A percentile compares a stretch with the other conserved stretches of the same genome.
Evolutionary conservation across 2,888 invertebrate genomes (phyloP).

Genomic region (Aphrophora alni): DNA sequence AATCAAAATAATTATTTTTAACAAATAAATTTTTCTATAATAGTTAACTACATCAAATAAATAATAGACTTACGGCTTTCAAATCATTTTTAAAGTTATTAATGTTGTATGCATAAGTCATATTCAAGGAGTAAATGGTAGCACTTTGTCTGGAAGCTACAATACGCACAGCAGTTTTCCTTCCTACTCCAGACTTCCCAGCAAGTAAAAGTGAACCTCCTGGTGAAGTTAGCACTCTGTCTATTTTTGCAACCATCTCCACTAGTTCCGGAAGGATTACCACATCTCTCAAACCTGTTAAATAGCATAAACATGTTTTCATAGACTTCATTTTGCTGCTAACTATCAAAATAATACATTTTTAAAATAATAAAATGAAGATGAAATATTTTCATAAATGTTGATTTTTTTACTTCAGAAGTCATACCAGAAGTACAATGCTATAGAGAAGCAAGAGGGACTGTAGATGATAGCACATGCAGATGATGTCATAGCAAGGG

Average conservation of each 20-base stretch:
- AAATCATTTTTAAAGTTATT: constrained; percentile 78
- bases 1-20: too few relatives aligned
- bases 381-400: too few relatives aligned
- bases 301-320: too few relatives aligned
- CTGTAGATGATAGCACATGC: too few relatives aligned
- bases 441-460: too few relatives aligned
- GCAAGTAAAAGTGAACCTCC: constrained; percentile 73
- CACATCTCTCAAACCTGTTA: constrained; percentile 52
- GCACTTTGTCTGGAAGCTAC: constrained; percentile 76
- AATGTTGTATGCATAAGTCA: constrained; percentile 64
- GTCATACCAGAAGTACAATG: too few relatives aligned
- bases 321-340: background rate
- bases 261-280: constrained; percentile 71
- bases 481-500: too few relatives aligned
- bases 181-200: constrained; percentile 80
- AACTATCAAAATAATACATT: too few relatives aligned
- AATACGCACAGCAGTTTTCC: constrained; percentile 78
- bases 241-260: constrained; percentile 67
- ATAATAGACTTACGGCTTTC: constrained; percentile 67
- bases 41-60: too few relatives aligned
- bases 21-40: too few relatives aligned
- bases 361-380: too few relatives aligned
- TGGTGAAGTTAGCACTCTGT: constrained; percentile 66
- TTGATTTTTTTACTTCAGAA: too few relatives aligned
- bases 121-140: constrained; percentile 61